Conservation (phyloP, 2,113 vertebrate species). For the Solea solea region DNA sequence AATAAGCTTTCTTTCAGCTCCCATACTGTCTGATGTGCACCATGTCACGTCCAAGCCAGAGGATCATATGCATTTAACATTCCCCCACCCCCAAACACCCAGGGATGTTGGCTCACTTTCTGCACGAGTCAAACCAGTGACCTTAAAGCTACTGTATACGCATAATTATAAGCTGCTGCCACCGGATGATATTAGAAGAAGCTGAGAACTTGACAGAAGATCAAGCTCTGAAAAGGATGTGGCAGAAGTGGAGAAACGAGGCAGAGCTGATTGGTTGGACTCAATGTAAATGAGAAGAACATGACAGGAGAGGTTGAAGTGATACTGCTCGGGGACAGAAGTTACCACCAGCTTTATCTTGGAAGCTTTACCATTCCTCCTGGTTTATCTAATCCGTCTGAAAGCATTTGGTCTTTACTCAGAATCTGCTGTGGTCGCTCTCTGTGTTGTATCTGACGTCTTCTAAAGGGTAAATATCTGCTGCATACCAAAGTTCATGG, state of each 20-base stretch:
- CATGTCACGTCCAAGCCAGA: not conserved
- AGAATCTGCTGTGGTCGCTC: constrained; percentile 6
- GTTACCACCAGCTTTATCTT: not conserved
- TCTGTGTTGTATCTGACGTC: not conserved
- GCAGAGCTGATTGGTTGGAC: not conserved
- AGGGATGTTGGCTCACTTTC: too few species aligned
- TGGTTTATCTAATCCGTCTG: not conserved
- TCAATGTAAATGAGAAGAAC: not conserved
- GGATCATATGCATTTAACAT: not conserved
- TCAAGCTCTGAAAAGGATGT: not conserved
- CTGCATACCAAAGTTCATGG: not conserved
- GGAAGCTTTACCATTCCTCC: not conserved
- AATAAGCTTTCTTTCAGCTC: not conserved
- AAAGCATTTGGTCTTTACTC: not conserved
- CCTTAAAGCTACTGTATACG: not conserved
- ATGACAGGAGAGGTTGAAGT: not conserved
- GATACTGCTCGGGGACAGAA: not conserved
- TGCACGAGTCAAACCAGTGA: not conserved
- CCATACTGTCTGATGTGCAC: not conserved
- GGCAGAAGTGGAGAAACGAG: not conserved
- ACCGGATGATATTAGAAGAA: not conserved
- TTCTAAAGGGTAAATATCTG: constrained; percentile 15
- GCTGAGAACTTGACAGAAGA: not conserved
- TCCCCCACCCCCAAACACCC: too few species aligned
- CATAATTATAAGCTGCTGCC: not conserved